Evolutionary conservation across 2,888 invertebrate genomes (phyloP), one percentile per base, ranked within the genome.

Genomic region (Drosophila cracens): DNA sequence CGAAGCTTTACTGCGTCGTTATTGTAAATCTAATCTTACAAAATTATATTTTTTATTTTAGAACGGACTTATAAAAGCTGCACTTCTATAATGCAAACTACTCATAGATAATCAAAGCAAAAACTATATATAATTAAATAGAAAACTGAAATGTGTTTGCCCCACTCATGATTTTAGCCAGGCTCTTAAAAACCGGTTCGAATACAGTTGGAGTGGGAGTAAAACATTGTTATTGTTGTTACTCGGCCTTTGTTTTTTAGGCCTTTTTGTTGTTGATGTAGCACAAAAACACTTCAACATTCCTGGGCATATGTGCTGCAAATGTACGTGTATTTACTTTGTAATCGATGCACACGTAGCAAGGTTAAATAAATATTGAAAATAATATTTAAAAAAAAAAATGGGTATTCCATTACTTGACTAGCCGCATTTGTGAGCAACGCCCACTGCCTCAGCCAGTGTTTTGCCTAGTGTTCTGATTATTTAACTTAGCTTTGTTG

Each of bases 271-370:
- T 74, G 25, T 46, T 46, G 27, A 31, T 43, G 11, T 18, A 52
- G 58, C 49, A 43, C 51, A 54, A 62, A 58, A 62, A 49, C 29
- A 62, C 33, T 59, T 48, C 46, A 49, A 53, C 70, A 79, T 77
- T 69, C 51, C 46, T 59, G 34, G 51, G 64, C 40, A 48, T 36
- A 4, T 46, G 16, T 46, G 25, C 46, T 40, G n/a, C 27, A 21
- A 7, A 13, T 63, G 51, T 70, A 69, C 65, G 68, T 79, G 65
- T 58, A 62, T 76, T 73, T 63, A 70, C 8, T 76, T 78, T 83
- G 58, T 72, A 70, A 70, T 72, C 72, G 66, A 69, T 79, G 82
- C 87, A 83, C 82, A 81, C 83, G 66, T 70, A 71, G 76, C 87
- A 79, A 84, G 84, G 89, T 87, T 81, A 76, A 87, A 56, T 58